Conservation (phyloP, 2,797 vertebrate species). For the Lycodopsis pacificus region DNA sequence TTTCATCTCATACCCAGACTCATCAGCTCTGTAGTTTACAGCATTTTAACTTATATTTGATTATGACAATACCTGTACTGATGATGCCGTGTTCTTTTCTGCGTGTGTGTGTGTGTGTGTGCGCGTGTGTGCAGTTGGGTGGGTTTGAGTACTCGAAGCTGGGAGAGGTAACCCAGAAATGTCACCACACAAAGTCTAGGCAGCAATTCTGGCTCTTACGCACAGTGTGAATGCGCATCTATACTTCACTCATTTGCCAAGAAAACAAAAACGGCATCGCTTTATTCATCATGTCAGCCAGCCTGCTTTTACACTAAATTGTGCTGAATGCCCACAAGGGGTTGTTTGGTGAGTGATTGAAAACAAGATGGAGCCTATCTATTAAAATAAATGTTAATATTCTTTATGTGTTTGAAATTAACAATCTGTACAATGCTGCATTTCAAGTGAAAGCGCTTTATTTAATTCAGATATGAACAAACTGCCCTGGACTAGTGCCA, state of each 20-base stretch:
- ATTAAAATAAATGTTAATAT: background rate
- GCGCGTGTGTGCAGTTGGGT: slow-evolving; percentile 22
- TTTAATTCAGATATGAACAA: slow-evolving; percentile 21
- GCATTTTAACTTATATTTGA: slow-evolving; percentile 43
- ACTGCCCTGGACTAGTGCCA: slow-evolving; percentile 5
- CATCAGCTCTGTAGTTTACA: slow-evolving; percentile 3
- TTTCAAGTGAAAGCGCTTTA: slow-evolving; percentile 12
- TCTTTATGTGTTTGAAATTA: slow-evolving; percentile 16
- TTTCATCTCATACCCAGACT: slow-evolving; percentile 28
- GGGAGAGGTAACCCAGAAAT: slow-evolving; percentile 83
- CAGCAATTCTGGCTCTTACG: slow-evolving; percentile 50
- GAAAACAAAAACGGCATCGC: slow-evolving; percentile 39
- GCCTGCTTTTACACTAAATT: slow-evolving; percentile 31
- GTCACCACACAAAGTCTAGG: slow-evolving; percentile 75
- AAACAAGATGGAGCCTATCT: slow-evolving; percentile 3
- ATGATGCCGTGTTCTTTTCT: background rate
- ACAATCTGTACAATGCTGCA: background rate
- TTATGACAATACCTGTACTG: slow-evolving; percentile 15
- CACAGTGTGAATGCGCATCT: slow-evolving; percentile 43
- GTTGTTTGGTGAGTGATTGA: slow-evolving; percentile 35
- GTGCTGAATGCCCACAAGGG: slow-evolving; percentile 32
- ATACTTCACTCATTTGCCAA: slow-evolving; percentile 59
- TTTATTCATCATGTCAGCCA: slow-evolving; percentile 51
- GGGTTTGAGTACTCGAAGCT: slow-evolving; percentile 51
- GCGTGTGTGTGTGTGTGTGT: slow-evolving; percentile 24